phyloP scores from a whole-genome alignment of 2,888 invertebrate species.

The Lepidocyrtinus sp. region DNA sequence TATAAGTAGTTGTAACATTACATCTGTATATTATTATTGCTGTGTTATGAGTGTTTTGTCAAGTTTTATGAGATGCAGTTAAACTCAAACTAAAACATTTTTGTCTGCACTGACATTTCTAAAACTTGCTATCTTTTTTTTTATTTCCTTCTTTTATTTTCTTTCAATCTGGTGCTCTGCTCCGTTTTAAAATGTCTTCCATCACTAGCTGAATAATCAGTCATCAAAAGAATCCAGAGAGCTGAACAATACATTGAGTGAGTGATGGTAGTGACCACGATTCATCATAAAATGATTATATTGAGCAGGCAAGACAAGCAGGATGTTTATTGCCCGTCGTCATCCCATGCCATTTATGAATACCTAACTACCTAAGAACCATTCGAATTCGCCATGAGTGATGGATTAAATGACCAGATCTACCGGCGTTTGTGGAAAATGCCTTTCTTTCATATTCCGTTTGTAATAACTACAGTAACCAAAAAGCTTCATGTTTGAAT shows the following conservation, averaged over 20 bases:
- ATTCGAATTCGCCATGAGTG: not conserved
- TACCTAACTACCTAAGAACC: not conserved
- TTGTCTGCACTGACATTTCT: not conserved
- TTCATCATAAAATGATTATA: slow-evolving; percentile 9
- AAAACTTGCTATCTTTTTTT: slow-evolving; percentile 22
- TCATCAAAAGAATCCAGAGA: slow-evolving; percentile 8
- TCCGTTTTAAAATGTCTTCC: not conserved
- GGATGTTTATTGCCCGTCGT: too few relatives aligned
- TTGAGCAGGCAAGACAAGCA: too few relatives aligned
- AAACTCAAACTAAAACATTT: slow-evolving; percentile 57
- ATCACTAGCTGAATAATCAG: not conserved
- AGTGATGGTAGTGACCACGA: slow-evolving; percentile 5
- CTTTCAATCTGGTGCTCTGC: slow-evolving; percentile 17
- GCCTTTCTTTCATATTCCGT: too few relatives aligned
- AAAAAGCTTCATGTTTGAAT: too few relatives aligned
- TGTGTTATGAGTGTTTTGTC: slow-evolving; percentile 61
- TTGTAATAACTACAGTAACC: too few relatives aligned
- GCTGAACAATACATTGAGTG: slow-evolving; percentile 13
- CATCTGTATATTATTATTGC: slow-evolving; percentile 57
- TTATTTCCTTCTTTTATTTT: slow-evolving; percentile 27
- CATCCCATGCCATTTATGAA: not conserved
- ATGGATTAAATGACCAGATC: slow-evolving; percentile 4
- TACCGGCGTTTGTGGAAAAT: not conserved
- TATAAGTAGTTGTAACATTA: slow-evolving; percentile 48
- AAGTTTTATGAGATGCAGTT: slow-evolving; percentile 62